Evolutionary conservation across 1,140 invertebrate genomes (phyloP).

Genomic region (Idris sp.): DNA sequence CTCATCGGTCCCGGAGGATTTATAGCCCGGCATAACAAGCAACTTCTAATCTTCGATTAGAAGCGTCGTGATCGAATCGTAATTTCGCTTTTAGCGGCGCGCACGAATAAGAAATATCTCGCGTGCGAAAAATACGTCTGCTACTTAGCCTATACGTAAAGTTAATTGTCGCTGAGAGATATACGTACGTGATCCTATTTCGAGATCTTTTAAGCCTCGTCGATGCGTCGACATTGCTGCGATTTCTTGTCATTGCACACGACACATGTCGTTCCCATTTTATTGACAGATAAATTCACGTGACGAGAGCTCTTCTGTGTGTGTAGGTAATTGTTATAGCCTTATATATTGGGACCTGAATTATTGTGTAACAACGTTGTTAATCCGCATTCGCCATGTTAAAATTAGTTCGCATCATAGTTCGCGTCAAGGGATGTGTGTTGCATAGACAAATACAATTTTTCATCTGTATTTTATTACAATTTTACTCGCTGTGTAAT

Average conservation of each 20-base stretch:
- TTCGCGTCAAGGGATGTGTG: slow-evolving; percentile 8
- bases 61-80: too few species aligned
- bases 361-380: slow-evolving; percentile 50
- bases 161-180: slow-evolving; percentile 66
- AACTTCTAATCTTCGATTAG: too few species aligned
- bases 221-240: too few species aligned
- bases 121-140: too few species aligned
- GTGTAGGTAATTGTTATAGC: slow-evolving; percentile 41
- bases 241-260: slow-evolving; percentile 50
- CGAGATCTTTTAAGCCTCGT: too few species aligned
- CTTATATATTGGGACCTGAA: slow-evolving; percentile 45
- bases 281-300: slow-evolving; percentile 49
- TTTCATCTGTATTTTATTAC: too few species aligned
- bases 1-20: too few species aligned
- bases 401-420: slow-evolving; percentile 40
- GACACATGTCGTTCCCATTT: slow-evolving; percentile 46
- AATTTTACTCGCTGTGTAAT: too few species aligned
- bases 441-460: slow-evolving; percentile 12
- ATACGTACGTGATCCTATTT: slow-evolving; percentile 56
- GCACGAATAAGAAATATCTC: too few species aligned
- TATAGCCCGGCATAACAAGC: too few species aligned
- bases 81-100: too few species aligned
- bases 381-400: slow-evolving; percentile 30
- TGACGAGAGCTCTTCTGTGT: background rate
- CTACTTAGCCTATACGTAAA: too few species aligned